Evolutionary conservation across 2,888 invertebrate species (phyloP), one percentile per base, ranked within the genome.

Genomic region (Anoplius nigerrimus): DNA sequence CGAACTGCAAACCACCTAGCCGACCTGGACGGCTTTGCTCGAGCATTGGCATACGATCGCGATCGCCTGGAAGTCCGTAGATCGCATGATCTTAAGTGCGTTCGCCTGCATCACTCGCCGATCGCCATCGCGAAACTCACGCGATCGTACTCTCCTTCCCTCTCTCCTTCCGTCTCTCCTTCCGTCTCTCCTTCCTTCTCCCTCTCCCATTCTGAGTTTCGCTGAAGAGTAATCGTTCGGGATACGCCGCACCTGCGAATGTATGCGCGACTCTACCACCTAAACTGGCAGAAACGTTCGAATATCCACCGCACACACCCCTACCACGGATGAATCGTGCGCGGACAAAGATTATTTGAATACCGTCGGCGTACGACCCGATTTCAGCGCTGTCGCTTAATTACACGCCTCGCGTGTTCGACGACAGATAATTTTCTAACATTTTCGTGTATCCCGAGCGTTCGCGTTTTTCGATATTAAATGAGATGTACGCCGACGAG

Each of bases 61-160:
- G 34, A 45, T 60, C 46, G 21, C 21, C 11, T 4, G 8, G 16
- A 42, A 45, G 59, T 66, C 60, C 42, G 48, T 13, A 48, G 55
- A 72, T 77, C 69, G 69, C 69, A 64, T 21, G 69, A 74, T 77
- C 63, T 56, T 51, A 61, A 62, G 68, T 64, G 78, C 69, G 78
- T 74, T 69, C 52, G 24, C 54, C 45, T 54, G 61, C 55, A 51
- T 54, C 56, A 22, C 16, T 22, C 22, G 34, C 22, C 62, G 75
- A 75, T 78, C 54, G 62, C 42, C 61, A 73, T 77, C 75, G 63
- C 67, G 22, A 66, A 60, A 43, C 69, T 69, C 78, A 78, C 78
- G 78, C 78, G 71, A 77, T 69, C 71, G 34, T n/a, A n/a, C n/a
- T n/a, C n/a, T n/a, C n/a, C n/a, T n/a, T n/a, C n/a, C n/a, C n/a